phyloP scores from a whole-genome alignment of 2,888 invertebrate genomes.

The Tetramorium bicarinatum region DNA sequence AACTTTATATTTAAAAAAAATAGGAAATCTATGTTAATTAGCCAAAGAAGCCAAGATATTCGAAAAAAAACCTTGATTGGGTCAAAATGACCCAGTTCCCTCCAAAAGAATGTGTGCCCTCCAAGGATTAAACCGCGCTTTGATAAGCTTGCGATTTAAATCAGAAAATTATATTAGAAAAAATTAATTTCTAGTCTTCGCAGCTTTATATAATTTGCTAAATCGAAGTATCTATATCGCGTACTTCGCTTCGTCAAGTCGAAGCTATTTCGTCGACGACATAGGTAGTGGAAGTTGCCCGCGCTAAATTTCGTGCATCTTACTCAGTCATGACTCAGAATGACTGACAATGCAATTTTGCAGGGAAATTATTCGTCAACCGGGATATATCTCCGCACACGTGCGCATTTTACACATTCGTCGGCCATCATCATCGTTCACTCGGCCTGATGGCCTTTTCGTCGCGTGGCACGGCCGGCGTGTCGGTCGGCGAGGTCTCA shows the following conservation, averaged over 20 bases:
- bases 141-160: not conserved
- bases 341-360: slow-evolving; percentile 38
- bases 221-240: not conserved
- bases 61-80: no score
- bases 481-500: not conserved
- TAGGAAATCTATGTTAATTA: no score
- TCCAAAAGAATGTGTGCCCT: no score
- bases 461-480: slow-evolving; percentile 15
- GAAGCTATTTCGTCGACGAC: not conserved
- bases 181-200: not conserved
- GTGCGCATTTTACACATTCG: not conserved
- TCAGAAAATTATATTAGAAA: not conserved
- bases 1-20: no score
- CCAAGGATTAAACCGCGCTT: not conserved
- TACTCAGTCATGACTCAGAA: not conserved
- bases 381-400: not conserved
- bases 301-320: slow-evolving; percentile 2
- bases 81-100: no score
- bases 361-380: not conserved
- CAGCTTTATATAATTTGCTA: not conserved
- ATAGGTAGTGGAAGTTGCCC: not conserved
- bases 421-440: not conserved
- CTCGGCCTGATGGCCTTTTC: slow-evolving; percentile 2
- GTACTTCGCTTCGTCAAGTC: not conserved
- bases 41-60: no score